A percentile compares a stretch with the other conserved stretches of the same genome.
phyloP scores from a whole-genome alignment of 2,113 vertebrate genomes.

The Ploceus nigricollis region DNA sequence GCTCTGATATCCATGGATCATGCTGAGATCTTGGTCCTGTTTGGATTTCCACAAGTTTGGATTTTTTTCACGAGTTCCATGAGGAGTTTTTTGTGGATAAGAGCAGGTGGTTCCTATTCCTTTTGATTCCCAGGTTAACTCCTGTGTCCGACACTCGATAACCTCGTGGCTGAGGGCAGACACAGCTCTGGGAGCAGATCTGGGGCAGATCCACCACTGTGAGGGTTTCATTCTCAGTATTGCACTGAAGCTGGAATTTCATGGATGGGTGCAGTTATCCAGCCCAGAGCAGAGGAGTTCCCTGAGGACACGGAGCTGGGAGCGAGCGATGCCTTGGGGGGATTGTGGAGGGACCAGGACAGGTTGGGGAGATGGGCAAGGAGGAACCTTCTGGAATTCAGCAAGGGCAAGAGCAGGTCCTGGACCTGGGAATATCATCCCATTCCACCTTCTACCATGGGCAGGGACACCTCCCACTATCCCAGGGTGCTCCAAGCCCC shows the following conservation, averaged over 20 bases:
- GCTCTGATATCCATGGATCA: neutral
- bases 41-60: neutral
- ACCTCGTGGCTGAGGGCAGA: neutral
- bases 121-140: neutral
- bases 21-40: neutral
- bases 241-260: neutral
- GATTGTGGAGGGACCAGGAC: neutral
- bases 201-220: accelerated
- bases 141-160: neutral
- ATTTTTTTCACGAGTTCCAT: too few species aligned
- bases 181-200: neutral
- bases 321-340: neutral
- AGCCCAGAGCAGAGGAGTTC: accelerated
- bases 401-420: too few species aligned
- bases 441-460: neutral
- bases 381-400: neutral
- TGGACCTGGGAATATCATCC: neutral
- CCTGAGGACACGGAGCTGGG: neutral
- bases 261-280: accelerated
- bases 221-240: neutral
- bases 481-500: accelerated
- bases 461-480: neutral
- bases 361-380: neutral
- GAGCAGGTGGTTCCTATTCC: neutral
- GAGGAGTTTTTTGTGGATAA: neutral